These are phyloP conservation scores for Hippopotamus amphibius DNA, from an alignment of 2,113 vertebrate species.

Conservation along the genomic window DNA sequence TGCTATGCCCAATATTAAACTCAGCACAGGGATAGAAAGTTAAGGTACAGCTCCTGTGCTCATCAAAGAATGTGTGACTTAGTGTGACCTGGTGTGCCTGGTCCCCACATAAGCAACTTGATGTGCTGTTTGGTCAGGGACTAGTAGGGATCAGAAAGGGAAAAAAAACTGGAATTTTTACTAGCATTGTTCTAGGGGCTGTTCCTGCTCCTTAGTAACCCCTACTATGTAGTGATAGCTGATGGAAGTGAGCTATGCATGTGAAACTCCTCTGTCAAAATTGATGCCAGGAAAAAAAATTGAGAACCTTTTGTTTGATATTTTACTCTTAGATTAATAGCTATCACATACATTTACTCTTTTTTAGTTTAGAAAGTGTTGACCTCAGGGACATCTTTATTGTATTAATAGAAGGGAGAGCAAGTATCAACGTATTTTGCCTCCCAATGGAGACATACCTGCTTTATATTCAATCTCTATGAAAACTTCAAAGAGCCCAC, in stretches of 20 bases:
- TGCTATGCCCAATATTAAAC: background rate
- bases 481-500: background rate
- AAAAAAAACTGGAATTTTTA: background rate
- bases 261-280: background rate
- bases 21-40: background rate
- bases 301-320: background rate
- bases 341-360: background rate
- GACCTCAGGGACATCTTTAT: background rate
- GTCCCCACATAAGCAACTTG: background rate
- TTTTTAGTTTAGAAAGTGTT: background rate
- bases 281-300: background rate
- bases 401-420: background rate
- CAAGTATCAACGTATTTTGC: background rate
- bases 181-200: background rate
- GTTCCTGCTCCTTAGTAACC: background rate
- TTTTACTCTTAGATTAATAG: background rate
- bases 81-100: background rate
- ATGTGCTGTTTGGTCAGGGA: background rate
- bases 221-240: background rate
- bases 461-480: background rate
- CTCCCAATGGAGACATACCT: background rate
- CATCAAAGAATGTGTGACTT: background rate
- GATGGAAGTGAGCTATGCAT: accelerated
- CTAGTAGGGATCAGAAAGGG: too few relatives aligned
- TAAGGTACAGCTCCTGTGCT: background rate